These are phyloP conservation scores for Syritta pipiens DNA, from an alignment of 2,888 invertebrate genomes.

Conservation along the genomic window DNA sequence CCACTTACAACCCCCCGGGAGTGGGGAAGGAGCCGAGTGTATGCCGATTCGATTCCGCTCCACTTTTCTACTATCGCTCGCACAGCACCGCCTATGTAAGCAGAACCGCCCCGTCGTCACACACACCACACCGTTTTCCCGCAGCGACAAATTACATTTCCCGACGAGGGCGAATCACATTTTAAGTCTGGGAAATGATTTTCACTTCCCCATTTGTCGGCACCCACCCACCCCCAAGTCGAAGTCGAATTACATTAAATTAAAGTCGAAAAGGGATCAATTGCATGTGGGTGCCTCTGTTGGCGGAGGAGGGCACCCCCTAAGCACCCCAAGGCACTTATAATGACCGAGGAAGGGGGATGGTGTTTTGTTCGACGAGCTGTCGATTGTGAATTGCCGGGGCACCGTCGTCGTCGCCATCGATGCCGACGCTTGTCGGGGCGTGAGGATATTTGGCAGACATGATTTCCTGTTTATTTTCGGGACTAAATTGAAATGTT, in stretches of 20 bases:
- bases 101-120: background rate
- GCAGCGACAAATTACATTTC: slow-evolving; percentile 45
- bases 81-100: slow-evolving; percentile 15
- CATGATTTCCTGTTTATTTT: slow-evolving; percentile 55
- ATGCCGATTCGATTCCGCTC: slow-evolving; percentile 29
- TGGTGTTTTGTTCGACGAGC: slow-evolving; percentile 25
- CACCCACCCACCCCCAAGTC: too few species aligned
- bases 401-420: background rate
- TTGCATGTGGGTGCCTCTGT: slow-evolving; percentile 37
- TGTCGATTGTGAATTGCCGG: slow-evolving; percentile 32
- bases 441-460: slow-evolving; percentile 24
- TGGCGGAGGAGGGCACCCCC: background rate
- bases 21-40: slow-evolving; percentile 34
- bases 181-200: slow-evolving; percentile 23
- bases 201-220: slow-evolving; percentile 33
- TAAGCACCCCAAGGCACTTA: slow-evolving; percentile 38
- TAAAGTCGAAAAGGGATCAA: slow-evolving; percentile 55
- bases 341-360: slow-evolving; percentile 9
- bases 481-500: slow-evolving; percentile 49
- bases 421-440: background rate
- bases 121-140: background rate
- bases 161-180: slow-evolving; percentile 1
- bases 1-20: slow-evolving; percentile 11
- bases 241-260: slow-evolving; percentile 49
- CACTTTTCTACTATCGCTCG: background rate